Evolutionary conservation across 2,888 invertebrate genomes (phyloP).

Genomic region (Andrena bicolor): DNA sequence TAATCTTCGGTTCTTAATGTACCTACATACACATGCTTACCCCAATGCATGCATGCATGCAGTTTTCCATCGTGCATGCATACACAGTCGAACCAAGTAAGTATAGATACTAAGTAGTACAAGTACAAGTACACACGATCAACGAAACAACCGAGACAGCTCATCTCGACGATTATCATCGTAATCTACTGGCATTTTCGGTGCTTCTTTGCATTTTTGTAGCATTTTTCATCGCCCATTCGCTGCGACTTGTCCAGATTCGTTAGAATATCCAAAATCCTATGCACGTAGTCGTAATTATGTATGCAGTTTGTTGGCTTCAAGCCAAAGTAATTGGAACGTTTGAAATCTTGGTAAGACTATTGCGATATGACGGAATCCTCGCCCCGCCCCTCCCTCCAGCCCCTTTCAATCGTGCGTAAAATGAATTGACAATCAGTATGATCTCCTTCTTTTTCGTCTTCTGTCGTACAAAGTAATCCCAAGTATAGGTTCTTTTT

Average conservation of each 20-base stretch:
- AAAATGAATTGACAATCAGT: neutral
- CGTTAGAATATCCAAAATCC: neutral
- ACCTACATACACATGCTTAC: too few relatives aligned
- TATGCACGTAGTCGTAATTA: too few relatives aligned
- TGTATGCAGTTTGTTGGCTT: neutral
- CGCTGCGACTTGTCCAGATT: neutral
- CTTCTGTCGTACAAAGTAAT: neutral
- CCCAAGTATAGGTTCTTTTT: neutral
- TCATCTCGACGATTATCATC: constrained; percentile 15
- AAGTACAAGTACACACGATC: constrained; percentile 12
- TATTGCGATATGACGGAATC: neutral
- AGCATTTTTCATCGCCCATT: neutral
- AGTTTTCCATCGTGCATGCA: constrained; percentile 42
- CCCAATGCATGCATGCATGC: neutral
- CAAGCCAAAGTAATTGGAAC: neutral
- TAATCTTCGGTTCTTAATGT: constrained; percentile 48
- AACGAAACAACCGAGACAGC: constrained; percentile 26
- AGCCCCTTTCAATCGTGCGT: neutral
- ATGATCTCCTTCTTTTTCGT: neutral
- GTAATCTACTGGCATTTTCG: constrained; percentile 15
- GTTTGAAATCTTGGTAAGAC: neutral
- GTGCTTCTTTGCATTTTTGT: constrained; percentile 8
- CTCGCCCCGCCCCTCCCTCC: neutral
- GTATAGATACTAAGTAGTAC: neutral
- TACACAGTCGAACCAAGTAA: too few relatives aligned